Evolutionary conservation across 2,797 vertebrate species (phyloP).

Genomic region (Acridotheres tristis): DNA sequence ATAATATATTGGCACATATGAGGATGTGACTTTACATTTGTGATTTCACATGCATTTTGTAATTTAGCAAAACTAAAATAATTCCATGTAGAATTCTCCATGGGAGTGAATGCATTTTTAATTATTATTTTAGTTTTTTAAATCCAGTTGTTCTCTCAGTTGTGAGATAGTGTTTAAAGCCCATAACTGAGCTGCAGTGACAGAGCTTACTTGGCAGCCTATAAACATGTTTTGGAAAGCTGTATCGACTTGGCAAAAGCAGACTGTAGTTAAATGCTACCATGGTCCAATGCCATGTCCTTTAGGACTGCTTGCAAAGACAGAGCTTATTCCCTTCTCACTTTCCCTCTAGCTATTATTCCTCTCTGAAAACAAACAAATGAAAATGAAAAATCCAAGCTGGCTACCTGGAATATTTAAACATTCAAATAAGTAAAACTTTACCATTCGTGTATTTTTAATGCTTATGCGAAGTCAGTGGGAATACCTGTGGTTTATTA

Average conservation of each 20-base stretch:
- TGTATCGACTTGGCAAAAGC: neutral
- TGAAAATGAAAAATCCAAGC: neutral
- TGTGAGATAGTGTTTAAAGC: neutral
- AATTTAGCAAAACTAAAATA: neutral
- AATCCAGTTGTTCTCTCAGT: neutral
- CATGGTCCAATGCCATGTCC: neutral
- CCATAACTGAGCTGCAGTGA: neutral
- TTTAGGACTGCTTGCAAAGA: neutral
- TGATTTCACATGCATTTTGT: neutral
- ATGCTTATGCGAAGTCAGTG: conserved; percentile 8
- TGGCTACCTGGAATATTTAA: neutral
- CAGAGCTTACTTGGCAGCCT: neutral
- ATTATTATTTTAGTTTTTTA: neutral
- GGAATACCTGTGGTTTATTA: conserved; percentile 15
- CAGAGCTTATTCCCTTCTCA: neutral
- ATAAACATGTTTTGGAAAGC: neutral
- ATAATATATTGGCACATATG: neutral
- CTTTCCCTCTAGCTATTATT: neutral
- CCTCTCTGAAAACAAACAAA: neutral
- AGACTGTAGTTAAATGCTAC: neutral
- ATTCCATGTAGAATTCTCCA: neutral
- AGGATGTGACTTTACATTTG: neutral
- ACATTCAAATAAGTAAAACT: neutral
- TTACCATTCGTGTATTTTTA: neutral
- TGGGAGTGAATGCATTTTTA: neutral